Conservation (phyloP, 2,797 vertebrate genomes). For the Nothura maculosa region DNA sequence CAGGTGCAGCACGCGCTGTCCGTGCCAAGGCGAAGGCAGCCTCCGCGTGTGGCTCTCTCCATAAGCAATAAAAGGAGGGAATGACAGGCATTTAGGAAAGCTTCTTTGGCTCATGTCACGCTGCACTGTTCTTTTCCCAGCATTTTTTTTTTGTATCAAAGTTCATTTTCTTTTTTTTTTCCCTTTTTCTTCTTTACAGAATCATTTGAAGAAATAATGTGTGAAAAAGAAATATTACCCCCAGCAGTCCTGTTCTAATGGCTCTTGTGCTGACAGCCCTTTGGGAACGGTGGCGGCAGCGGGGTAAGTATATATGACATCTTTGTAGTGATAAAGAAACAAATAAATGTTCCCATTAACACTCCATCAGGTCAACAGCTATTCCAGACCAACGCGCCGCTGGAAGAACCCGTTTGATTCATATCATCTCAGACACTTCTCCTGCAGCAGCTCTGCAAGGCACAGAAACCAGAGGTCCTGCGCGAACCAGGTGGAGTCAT, state of each 20-base stretch:
- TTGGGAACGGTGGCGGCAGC: constrained; percentile 73
- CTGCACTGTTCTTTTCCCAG: constrained; percentile 16
- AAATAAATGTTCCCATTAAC: constrained; percentile 79
- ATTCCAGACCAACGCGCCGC: constrained; percentile 60
- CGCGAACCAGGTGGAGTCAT: constrained; percentile 66
- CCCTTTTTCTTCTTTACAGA: constrained; percentile 23
- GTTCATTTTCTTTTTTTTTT: background rate
- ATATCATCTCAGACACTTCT: constrained; percentile 55
- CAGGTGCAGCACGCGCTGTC: background rate
- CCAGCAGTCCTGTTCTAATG: constrained; percentile 67
- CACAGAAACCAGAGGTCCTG: constrained; percentile 65
- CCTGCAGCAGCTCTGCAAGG: constrained; percentile 49
- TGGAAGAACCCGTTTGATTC: constrained; percentile 49
- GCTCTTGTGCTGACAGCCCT: constrained; percentile 75
- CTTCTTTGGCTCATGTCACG: background rate
- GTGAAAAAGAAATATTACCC: constrained; percentile 37
- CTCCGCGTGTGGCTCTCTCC: background rate
- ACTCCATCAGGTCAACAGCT: constrained; percentile 75
- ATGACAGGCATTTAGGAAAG: background rate
- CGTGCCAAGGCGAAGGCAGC: fast-evolving
- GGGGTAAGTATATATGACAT: constrained; percentile 72
- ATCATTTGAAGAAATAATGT: constrained; percentile 68
- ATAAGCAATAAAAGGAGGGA: background rate
- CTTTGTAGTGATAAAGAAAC: constrained; percentile 80
- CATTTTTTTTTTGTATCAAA: background rate